These are phyloP conservation scores for Dicaeum eximium DNA, from an alignment of 2,113 vertebrate species.

Conservation along the genomic window DNA sequence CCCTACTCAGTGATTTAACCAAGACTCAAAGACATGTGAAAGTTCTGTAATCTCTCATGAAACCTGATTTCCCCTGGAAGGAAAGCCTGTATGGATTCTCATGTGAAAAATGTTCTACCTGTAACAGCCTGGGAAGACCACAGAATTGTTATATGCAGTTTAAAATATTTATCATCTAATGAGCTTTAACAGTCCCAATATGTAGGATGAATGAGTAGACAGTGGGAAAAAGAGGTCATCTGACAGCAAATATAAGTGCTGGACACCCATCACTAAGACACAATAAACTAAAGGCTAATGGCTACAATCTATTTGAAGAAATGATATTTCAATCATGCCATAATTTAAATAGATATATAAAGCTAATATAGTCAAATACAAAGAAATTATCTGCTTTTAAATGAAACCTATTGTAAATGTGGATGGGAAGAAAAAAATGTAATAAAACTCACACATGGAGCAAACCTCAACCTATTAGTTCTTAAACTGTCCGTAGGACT, in stretches of 20 bases:
- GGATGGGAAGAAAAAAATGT: background rate
- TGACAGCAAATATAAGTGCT: background rate
- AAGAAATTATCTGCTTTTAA: constrained; percentile 1
- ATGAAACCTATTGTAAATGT: background rate
- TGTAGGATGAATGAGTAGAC: background rate
- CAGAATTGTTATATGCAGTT: background rate
- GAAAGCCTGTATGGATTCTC: background rate
- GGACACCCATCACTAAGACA: background rate
- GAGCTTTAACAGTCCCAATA: background rate
- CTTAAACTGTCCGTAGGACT: background rate
- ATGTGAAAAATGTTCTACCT: background rate
- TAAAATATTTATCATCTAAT: background rate
- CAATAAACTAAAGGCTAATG: background rate
- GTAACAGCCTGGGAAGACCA: background rate
- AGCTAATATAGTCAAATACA: background rate
- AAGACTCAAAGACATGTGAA: background rate
- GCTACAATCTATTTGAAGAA: background rate
- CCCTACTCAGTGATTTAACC: background rate
- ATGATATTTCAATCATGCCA: background rate
- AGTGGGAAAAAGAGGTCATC: background rate
- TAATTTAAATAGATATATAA: background rate
- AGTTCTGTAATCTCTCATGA: background rate
- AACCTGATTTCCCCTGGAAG: background rate
- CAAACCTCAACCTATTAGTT: background rate
- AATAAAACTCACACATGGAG: background rate